Conservation (phyloP, 2,797 vertebrate species). For the Eospalax fontanierii region DNA sequence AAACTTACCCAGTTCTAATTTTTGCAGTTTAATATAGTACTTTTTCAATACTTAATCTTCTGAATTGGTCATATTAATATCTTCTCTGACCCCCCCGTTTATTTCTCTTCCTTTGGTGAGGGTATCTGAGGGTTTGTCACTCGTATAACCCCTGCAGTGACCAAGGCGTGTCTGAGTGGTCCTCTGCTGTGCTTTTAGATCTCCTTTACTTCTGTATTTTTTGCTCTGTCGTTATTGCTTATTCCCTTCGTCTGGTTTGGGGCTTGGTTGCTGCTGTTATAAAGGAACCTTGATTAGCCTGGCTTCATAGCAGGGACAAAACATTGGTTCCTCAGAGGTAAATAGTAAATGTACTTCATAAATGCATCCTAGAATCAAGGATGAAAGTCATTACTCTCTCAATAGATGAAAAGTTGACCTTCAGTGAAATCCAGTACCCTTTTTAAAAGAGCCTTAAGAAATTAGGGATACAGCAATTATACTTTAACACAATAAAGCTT, state of each 20-base stretch:
- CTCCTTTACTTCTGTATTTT: not conserved
- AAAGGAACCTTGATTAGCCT: not conserved
- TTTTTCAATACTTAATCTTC: too few species aligned
- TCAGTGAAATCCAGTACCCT: not conserved
- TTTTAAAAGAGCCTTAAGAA: not conserved
- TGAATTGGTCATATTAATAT: too few species aligned
- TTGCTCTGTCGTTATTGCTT: not conserved
- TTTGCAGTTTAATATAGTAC: not conserved
- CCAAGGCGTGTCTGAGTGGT: too few species aligned
- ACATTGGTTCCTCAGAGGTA: not conserved
- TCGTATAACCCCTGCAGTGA: too few species aligned
- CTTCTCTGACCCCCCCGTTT: too few species aligned
- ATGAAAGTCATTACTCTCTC: not conserved
- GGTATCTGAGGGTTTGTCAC: not conserved
- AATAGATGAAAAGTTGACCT: not conserved
- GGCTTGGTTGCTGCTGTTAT: not conserved
- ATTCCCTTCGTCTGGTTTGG: not conserved
- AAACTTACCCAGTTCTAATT: not conserved
- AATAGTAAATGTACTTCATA: too few species aligned
- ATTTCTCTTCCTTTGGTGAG: not conserved
- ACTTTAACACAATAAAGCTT: not conserved
- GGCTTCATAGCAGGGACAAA: not conserved
- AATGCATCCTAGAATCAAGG: not conserved
- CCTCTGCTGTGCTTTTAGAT: not conserved
- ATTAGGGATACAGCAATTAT: not conserved